Percentiles rank a stretch among this genome's conserved stretches.
These are phyloP conservation scores for Rhynchotus rufescens DNA, from an alignment of 2,797 vertebrate genomes.

Conservation along the genomic window DNA sequence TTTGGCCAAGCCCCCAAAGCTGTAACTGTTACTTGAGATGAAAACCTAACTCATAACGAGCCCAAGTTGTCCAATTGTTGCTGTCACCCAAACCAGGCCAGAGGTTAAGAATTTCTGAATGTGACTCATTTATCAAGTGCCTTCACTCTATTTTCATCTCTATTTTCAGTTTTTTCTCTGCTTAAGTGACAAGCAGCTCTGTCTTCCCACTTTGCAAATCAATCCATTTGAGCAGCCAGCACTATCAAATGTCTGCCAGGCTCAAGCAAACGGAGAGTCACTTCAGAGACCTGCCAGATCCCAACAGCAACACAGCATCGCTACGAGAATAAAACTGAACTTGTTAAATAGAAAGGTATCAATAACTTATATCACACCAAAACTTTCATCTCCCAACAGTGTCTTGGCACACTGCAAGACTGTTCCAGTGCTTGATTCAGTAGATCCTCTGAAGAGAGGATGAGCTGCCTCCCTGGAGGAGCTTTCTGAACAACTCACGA, in stretches of 20 bases:
- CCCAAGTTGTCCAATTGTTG: neutral
- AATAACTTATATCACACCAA: neutral
- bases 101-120: neutral
- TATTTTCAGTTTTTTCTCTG: neutral
- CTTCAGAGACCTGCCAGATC: neutral
- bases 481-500: neutral
- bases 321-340: neutral
- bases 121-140: neutral
- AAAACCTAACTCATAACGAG: neutral
- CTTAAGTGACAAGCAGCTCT: neutral
- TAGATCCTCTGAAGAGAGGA: neutral
- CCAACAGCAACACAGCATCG: neutral
- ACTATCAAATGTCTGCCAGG: neutral
- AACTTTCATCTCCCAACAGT: neutral
- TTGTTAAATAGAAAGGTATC: neutral
- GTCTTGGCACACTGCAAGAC: neutral
- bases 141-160: neutral
- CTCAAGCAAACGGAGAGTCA: neutral
- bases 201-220: neutral
- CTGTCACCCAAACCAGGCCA: neutral
- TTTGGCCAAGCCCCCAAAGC: neutral
- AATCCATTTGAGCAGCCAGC: fast-evolving
- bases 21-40: neutral
- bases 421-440: neutral
- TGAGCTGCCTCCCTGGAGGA: neutral